These are phyloP conservation scores for Orchesella flavescens DNA, from an alignment of 2,888 invertebrate genomes.

Conservation along the genomic window DNA sequence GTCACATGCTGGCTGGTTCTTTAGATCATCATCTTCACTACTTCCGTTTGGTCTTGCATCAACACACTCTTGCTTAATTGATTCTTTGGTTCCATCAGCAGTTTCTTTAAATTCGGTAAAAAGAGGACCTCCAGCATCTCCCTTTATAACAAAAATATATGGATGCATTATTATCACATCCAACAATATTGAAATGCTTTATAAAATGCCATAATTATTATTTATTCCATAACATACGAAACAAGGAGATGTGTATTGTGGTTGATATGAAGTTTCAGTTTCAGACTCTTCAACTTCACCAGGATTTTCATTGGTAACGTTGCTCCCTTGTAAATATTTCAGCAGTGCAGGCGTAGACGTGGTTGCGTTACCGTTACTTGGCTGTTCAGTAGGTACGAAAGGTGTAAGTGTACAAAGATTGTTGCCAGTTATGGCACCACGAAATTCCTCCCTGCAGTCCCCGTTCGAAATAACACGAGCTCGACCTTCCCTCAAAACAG, in stretches of 20 bases:
- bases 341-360: constrained; percentile 1
- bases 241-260: constrained; percentile 62
- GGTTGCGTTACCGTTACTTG: neutral
- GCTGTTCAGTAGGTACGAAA: neutral
- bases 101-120: constrained; percentile 62
- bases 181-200: neutral
- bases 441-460: constrained; percentile 62
- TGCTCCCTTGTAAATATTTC: constrained; percentile 17
- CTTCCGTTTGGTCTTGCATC: constrained; percentile 62
- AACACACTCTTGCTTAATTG: constrained; percentile 64
- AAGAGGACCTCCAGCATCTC: constrained; percentile 66
- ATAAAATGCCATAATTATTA: too few species aligned
- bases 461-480: constrained; percentile 63
- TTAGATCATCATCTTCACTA: constrained; percentile 31
- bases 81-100: constrained; percentile 36
- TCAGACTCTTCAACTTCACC: constrained; percentile 22
- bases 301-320: constrained; percentile 37
- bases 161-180: too few species aligned
- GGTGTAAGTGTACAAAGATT: constrained; percentile 65
- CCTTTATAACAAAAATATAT: constrained; percentile 30
- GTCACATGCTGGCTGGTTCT: constrained; percentile 36
- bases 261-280: neutral
- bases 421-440: constrained; percentile 66
- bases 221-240: constrained; percentile 31
- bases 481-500: constrained; percentile 63